Conservation (phyloP, 2,888 invertebrate species). For the Eurytoma adleriae region DNA sequence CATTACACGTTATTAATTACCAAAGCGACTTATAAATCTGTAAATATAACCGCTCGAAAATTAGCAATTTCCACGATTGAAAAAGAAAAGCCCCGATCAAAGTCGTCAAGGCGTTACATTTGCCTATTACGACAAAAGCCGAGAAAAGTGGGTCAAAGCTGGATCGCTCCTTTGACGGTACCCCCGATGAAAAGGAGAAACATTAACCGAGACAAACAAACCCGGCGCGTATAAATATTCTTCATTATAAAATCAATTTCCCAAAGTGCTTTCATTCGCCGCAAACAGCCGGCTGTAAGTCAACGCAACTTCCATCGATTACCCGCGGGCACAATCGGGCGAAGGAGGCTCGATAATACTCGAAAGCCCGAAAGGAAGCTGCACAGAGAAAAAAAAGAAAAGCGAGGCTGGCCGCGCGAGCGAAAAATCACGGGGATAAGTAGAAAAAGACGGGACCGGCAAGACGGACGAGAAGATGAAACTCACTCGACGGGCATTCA, state of each 20-base stretch:
- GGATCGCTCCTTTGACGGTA: neutral
- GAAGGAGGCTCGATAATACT: slow-evolving; percentile 31
- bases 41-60: too few relatives aligned
- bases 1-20: too few relatives aligned
- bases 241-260: slow-evolving; percentile 53
- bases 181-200: neutral
- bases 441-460: slow-evolving; percentile 21
- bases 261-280: slow-evolving; percentile 48
- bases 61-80: neutral
- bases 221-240: neutral
- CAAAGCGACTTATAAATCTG: too few relatives aligned
- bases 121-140: neutral
- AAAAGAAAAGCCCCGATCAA: neutral
- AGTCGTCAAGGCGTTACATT: neutral
- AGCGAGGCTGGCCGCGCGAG: neutral
- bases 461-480: slow-evolving; percentile 36
- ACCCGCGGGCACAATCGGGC: slow-evolving; percentile 14
- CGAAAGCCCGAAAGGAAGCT: slow-evolving; percentile 9
- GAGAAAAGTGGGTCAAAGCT: neutral
- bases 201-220: slow-evolving; percentile 1
- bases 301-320: slow-evolving; percentile 39
- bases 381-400: slow-evolving; percentile 2
- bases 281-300: slow-evolving; percentile 42
- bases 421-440: slow-evolving; percentile 5
- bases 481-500: slow-evolving; percentile 38